phyloP scores from a whole-genome alignment of 2,113 vertebrate species.

The Philantomba maxwellii region DNA sequence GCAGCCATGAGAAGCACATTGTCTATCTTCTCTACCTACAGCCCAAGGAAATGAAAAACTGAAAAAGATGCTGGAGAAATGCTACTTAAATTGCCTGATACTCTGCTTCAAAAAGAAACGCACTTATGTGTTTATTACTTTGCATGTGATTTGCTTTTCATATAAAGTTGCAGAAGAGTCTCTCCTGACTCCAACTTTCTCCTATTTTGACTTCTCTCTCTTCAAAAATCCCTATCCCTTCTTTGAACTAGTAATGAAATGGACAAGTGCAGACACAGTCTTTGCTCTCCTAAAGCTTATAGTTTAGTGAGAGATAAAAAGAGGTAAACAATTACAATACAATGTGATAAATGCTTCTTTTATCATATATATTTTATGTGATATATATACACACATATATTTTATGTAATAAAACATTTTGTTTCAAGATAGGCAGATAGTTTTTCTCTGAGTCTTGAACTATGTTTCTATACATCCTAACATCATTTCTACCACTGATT shows the following conservation, averaged over 20 bases:
- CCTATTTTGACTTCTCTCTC: neutral
- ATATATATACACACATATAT: neutral
- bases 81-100: neutral
- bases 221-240: neutral
- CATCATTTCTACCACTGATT: neutral
- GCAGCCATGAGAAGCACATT: slow-evolving; percentile 76
- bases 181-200: neutral
- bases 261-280: neutral
- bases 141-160: neutral
- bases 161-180: neutral
- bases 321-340: neutral
- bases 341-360: neutral
- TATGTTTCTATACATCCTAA: neutral
- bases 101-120: neutral
- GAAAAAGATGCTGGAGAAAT: neutral
- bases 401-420: neutral
- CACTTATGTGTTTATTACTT: neutral
- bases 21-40: slow-evolving; percentile 83
- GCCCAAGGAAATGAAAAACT: slow-evolving; percentile 24
- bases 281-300: neutral
- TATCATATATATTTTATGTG: neutral
- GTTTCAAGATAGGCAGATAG: neutral
- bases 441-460: neutral
- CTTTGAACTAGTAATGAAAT: neutral
- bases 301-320: neutral